These are phyloP conservation scores for Myopa testacea DNA, from an alignment of 2,888 invertebrate genomes.

Conservation along the genomic window DNA sequence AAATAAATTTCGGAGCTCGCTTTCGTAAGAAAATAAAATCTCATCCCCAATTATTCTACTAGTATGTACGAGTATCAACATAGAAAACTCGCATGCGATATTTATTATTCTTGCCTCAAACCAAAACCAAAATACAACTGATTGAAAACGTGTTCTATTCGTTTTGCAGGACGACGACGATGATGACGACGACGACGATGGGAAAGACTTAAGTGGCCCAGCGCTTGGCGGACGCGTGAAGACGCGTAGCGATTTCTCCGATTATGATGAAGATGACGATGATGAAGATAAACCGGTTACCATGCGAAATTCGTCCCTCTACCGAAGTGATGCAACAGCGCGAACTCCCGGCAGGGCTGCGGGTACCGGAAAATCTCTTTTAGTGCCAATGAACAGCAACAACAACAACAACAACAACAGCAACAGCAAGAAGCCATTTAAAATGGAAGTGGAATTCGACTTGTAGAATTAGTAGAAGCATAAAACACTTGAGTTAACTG, in stretches of 20 bases:
- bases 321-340: slow-evolving; percentile 61
- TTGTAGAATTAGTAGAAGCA: slow-evolving; percentile 62
- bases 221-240: slow-evolving; percentile 66
- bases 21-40: no score
- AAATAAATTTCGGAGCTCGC: no score
- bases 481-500: not conserved
- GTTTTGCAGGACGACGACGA: slow-evolving; percentile 49
- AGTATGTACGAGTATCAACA: no score
- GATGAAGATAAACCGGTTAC: slow-evolving; percentile 70
- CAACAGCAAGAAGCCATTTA: slow-evolving; percentile 66
- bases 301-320: slow-evolving; percentile 61
- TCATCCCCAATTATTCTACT: no score
- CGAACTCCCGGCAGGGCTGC: slow-evolving; percentile 51
- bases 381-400: slow-evolving; percentile 62
- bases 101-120: not conserved
- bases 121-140: no score
- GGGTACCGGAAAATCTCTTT: slow-evolving; percentile 58
- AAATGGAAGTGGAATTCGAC: slow-evolving; percentile 72
- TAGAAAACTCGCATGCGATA: slow-evolving; percentile 22
- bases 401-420: slow-evolving; percentile 41
- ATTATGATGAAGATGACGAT: slow-evolving; percentile 69
- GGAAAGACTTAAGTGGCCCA: slow-evolving; percentile 68
- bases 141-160: not conserved
- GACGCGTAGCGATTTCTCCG: slow-evolving; percentile 66
- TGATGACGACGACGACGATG: slow-evolving; percentile 62